These are phyloP conservation scores for Neotoma lepida DNA, from an alignment of 2,113 vertebrate genomes.

Conservation along the genomic window DNA sequence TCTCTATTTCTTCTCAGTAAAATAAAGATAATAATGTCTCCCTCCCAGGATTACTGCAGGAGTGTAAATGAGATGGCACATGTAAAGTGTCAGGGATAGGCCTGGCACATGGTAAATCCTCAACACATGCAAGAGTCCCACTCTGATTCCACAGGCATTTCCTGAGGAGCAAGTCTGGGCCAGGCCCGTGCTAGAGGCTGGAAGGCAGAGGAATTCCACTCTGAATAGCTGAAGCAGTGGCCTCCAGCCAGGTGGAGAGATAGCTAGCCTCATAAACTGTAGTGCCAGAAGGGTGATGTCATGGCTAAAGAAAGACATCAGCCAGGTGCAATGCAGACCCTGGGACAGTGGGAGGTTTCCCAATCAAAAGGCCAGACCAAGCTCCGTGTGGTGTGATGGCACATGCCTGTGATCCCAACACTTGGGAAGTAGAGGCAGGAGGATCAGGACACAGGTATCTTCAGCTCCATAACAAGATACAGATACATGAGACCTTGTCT, in stretches of 20 bases:
- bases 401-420: neutral
- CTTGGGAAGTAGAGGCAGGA: neutral
- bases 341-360: neutral
- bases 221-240: neutral
- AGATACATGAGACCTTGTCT: neutral
- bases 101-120: conserved; percentile 65
- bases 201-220: conserved; percentile 64
- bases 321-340: neutral
- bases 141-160: conserved; percentile 74
- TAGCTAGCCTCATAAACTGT: conserved; percentile 13
- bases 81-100: conserved; percentile 34
- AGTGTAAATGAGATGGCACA: conserved; percentile 57
- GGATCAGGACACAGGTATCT: neutral
- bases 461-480: neutral
- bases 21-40: conserved; percentile 13
- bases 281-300: conserved; percentile 32
- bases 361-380: neutral
- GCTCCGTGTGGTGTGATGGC: neutral
- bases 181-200: neutral
- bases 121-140: conserved; percentile 53
- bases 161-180: conserved; percentile 51
- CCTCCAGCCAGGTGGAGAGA: conserved; percentile 48
- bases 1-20: conserved; percentile 50
- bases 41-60: conserved; percentile 10
- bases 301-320: conserved; percentile 51